Percentiles rank a stretch among this genome's conserved stretches.
These are phyloP conservation scores for Peromyscus melanophrys DNA, from an alignment of 2,797 vertebrate genomes.

Conservation along the genomic window DNA sequence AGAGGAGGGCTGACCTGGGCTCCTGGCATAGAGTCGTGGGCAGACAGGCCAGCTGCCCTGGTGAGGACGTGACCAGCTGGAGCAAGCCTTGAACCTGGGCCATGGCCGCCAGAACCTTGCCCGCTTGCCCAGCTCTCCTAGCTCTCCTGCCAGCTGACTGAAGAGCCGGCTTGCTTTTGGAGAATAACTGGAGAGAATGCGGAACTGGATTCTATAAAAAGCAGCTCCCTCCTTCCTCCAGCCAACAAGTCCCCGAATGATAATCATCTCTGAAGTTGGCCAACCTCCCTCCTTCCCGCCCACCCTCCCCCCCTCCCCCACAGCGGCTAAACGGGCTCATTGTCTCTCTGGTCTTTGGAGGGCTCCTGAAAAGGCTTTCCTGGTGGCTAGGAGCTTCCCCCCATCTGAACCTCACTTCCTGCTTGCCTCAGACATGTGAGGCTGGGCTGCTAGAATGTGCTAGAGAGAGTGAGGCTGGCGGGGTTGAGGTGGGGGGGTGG, in stretches of 20 bases:
- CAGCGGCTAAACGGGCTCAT: slow-evolving; percentile 8
- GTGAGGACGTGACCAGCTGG: slow-evolving; percentile 80
- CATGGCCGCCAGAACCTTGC: neutral
- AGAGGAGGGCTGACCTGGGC: slow-evolving; percentile 69
- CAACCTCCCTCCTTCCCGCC: neutral
- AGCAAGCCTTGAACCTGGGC: slow-evolving; percentile 58
- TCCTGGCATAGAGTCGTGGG: slow-evolving; percentile 35
- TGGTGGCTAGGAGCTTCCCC: neutral
- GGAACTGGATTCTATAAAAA: slow-evolving; percentile 72
- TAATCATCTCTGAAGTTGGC: slow-evolving; percentile 46
- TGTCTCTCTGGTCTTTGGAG: slow-evolving; percentile 28
- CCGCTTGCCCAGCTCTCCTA: neutral
- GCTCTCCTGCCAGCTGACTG: slow-evolving; percentile 68
- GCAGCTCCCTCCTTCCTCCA: slow-evolving; percentile 50
- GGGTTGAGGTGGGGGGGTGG: neutral
- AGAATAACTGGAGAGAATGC: slow-evolving; percentile 24
- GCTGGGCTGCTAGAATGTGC: neutral
- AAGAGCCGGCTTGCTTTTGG: slow-evolving; percentile 61
- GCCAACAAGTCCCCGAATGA: slow-evolving; percentile 16
- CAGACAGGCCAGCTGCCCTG: slow-evolving; percentile 27
- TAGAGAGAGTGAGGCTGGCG: neutral
- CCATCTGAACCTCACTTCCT: neutral
- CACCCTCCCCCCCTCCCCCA: neutral
- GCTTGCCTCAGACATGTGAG: neutral
- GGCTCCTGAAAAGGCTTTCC: slow-evolving; percentile 1